Percentiles rank a stretch among this genome's conserved stretches.
These are phyloP conservation scores for Congeria kusceri DNA, from an alignment of 2,888 invertebrate species.

Conservation along the genomic window DNA sequence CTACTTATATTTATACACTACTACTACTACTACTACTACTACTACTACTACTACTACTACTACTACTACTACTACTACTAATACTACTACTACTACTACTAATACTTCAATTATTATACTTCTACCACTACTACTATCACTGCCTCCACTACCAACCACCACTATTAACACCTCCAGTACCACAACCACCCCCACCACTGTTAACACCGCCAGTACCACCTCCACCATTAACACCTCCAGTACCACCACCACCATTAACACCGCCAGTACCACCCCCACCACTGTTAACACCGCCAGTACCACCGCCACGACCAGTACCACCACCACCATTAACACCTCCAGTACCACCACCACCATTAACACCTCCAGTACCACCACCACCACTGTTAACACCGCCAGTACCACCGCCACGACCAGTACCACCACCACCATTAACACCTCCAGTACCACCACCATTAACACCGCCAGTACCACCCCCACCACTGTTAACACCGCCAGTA, in stretches of 20 bases:
- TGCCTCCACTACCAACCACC: not conserved
- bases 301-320: not conserved
- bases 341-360: not conserved
- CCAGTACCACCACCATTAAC: constrained; percentile 5
- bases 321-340: not conserved
- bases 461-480: constrained; percentile 15
- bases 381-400: not conserved
- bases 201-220: not conserved
- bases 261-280: constrained; percentile 4
- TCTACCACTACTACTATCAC: not conserved
- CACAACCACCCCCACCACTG: constrained; percentile 13
- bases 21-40: no score
- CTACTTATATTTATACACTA: no score
- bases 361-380: not conserved
- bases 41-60: no score
- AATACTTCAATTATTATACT: no score
- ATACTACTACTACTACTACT: no score
- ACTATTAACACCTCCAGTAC: constrained; percentile 1
- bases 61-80: no score
- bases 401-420: not conserved
- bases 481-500: not conserved
- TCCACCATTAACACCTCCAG: not conserved
- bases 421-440: constrained; percentile 3
- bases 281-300: constrained; percentile 1
- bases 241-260: constrained; percentile 7